Evolutionary conservation across 2,888 invertebrate species (phyloP).

Genomic region (Stenoptilia bipunctidactyla): DNA sequence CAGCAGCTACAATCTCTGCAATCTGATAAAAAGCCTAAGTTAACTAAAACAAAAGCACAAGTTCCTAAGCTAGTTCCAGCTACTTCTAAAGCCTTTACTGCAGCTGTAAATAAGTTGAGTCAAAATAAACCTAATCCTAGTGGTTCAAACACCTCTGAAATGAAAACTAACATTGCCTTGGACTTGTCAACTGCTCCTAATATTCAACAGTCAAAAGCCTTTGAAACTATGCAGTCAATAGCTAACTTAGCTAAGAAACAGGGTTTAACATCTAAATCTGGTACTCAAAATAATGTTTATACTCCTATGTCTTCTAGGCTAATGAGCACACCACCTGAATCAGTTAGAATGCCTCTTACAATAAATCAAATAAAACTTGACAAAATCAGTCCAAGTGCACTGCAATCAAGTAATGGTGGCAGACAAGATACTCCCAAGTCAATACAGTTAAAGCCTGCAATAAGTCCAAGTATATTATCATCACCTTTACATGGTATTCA

Average conservation of each 20-base stretch:
- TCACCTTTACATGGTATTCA: constrained; percentile 36
- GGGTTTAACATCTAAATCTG: constrained; percentile 40
- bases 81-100: constrained; percentile 47
- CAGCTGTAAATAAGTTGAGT: constrained; percentile 40
- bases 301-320: constrained; percentile 37
- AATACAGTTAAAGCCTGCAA: constrained; percentile 30
- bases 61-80: constrained; percentile 60
- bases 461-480: constrained; percentile 26
- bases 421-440: constrained; percentile 36
- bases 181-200: constrained; percentile 62
- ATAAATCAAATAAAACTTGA: constrained; percentile 45
- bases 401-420: constrained; percentile 27
- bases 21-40: constrained; percentile 53
- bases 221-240: constrained; percentile 67
- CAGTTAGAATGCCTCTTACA: constrained; percentile 30
- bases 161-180: constrained; percentile 49
- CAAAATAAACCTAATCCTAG: constrained; percentile 28
- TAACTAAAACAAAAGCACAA: constrained; percentile 55
- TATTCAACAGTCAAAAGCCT: constrained; percentile 53
- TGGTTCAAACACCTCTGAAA: constrained; percentile 25
- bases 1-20: constrained; percentile 54
- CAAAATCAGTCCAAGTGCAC: constrained; percentile 28
- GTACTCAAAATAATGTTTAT: constrained; percentile 36
- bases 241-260: constrained; percentile 65
- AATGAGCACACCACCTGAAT: constrained; percentile 26